A percentile compares a stretch with the other conserved stretches of the same genome.
Conservation (phyloP, 2,888 invertebrate species). For the Ptychoptera contaminata region DNA sequence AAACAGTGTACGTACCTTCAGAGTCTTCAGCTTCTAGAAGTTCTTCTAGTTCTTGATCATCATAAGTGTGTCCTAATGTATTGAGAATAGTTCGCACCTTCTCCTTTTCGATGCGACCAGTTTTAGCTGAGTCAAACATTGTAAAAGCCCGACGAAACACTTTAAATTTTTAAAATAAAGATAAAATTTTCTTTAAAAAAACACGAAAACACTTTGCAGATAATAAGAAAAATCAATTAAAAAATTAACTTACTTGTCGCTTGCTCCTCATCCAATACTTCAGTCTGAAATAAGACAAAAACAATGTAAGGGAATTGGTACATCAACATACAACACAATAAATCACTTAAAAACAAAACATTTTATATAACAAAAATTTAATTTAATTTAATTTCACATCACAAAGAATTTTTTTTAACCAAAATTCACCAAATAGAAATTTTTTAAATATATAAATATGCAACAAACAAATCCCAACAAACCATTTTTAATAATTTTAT, state of each 20-base stretch:
- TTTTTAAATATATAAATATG: too few species aligned
- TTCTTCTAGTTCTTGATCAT: slow-evolving; percentile 60
- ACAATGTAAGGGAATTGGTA: too few species aligned
- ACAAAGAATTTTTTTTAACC: too few species aligned
- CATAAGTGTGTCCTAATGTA: slow-evolving; percentile 65
- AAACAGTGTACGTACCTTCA: too few species aligned
- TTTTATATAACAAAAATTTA: too few species aligned
- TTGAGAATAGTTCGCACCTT: slow-evolving; percentile 65
- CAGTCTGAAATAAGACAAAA: slow-evolving; percentile 12
- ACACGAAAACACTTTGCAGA: neutral
- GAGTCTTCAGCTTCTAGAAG: slow-evolving; percentile 63
- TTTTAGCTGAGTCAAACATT: slow-evolving; percentile 71
- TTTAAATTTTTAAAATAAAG: slow-evolving; percentile 19
- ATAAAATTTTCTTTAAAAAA: too few species aligned
- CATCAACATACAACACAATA: too few species aligned
- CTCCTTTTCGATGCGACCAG: slow-evolving; percentile 63
- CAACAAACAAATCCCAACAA: too few species aligned
- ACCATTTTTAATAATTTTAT: too few species aligned
- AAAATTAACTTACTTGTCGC: slow-evolving; percentile 32
- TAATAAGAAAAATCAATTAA: neutral
- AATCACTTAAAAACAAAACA: too few species aligned
- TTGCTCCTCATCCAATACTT: slow-evolving; percentile 34
- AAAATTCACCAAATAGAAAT: too few species aligned
- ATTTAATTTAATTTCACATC: too few species aligned
- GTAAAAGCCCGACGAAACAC: slow-evolving; percentile 67